Evolutionary conservation across 2,888 invertebrate genomes (phyloP), one percentile per base, ranked within the genome.

Genomic region (Meiosimyza decipiens): DNA sequence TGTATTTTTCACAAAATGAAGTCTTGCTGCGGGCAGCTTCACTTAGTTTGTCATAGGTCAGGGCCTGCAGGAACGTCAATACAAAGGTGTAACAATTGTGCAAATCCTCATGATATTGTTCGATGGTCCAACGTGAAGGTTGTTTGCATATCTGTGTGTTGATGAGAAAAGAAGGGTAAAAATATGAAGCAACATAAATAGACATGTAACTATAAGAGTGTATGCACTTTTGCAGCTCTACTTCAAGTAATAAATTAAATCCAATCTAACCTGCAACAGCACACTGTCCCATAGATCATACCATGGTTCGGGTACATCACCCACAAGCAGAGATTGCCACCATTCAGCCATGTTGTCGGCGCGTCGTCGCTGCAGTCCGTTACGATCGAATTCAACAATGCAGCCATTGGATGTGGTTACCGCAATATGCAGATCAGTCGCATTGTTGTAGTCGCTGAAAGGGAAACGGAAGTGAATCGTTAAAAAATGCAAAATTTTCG

Each of bases 81-180:
- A 96, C 94, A 87, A 96, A 96, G 60, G 93, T 92, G 82, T 95
- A 96, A 84, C 96, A 96, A 86, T 96, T 96, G 87, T 94, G 91
- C 60, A 89, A 89, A 76, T 91, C 91, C 87, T 94, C 93, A 82
- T 93, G 88, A 84, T 96, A 96, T 81, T 91, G 89, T 59, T 89
- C 88, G 28, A 91, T 85, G 66, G 90, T 90, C 94, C 94, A 94
- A 67, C 82, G 81, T 65, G 71, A 71, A 40, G 83, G 76, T 75
- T 86, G 83, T n/a, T 80, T 81, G 73, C 85, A 85, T 76, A 84
- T 82, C 86, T 86, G 71, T 51, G 63, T 68, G 55, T 52, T 6
- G 22, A 64, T 15, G 12, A 62, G 51, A 33, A 11, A 47, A 52
- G n/a, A 66, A 60, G 22, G 62, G 47, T 67, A 4, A 9, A 40